Conservation (phyloP, 2,797 vertebrate species). For the Hoplostethus atlanticus region DNA sequence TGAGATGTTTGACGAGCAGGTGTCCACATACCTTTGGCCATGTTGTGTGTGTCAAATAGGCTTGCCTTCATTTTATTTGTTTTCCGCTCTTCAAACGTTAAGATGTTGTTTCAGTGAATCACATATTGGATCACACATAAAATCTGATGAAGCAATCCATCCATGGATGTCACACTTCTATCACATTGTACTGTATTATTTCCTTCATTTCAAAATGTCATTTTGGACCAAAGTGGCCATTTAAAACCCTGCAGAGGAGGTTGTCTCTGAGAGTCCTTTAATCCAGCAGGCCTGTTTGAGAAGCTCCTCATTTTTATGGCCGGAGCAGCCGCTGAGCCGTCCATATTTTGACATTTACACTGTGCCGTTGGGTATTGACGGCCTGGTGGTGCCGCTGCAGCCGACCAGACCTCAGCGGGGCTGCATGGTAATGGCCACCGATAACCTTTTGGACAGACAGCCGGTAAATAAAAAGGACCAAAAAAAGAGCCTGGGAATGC, state of each 20-base stretch:
- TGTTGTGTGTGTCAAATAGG: no score
- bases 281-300: constrained; percentile 22
- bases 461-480: constrained; percentile 52
- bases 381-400: neutral
- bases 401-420: constrained; percentile 32
- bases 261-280: constrained; percentile 11
- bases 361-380: constrained; percentile 46
- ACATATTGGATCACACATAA: no score
- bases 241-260: neutral
- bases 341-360: constrained; percentile 74
- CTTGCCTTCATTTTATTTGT: no score
- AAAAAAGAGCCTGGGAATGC: neutral
- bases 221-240: neutral
- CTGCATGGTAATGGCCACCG: constrained; percentile 57
- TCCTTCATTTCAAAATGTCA: neutral
- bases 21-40: no score
- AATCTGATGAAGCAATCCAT: neutral
- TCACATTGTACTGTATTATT: neutral
- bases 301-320: constrained; percentile 44
- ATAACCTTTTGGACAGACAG: constrained; percentile 69
- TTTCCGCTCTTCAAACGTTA: no score
- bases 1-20: no score
- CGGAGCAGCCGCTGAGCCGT: constrained; percentile 40
- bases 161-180: neutral
- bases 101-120: no score